phyloP scores from a whole-genome alignment of 2,888 invertebrate species.

The Metallyticus violacea region DNA sequence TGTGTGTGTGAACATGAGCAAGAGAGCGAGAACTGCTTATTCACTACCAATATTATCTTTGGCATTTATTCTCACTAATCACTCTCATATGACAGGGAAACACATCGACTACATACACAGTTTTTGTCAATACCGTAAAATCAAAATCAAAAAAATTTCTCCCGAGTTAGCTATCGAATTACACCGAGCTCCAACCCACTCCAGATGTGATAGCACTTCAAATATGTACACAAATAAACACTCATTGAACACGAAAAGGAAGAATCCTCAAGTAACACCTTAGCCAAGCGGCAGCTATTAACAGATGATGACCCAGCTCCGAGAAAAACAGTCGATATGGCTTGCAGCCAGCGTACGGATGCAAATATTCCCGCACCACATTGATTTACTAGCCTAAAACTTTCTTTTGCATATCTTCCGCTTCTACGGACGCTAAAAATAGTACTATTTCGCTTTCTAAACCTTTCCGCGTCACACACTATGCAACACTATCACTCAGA shows the following conservation, averaged over 20 bases:
- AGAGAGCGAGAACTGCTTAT: no score
- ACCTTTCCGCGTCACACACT: not conserved
- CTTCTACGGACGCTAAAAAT: not conserved
- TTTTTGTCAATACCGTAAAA: no score
- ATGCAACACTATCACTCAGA: not conserved
- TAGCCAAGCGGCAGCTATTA: not conserved
- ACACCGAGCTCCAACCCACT: not conserved
- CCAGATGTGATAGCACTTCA: no score
- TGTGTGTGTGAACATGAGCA: no score
- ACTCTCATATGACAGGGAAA: no score
- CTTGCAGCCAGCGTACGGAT: not conserved
- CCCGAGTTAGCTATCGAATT: no score
- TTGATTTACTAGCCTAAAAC: not conserved
- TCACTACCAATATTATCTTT: no score
- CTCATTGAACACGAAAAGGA: not conserved
- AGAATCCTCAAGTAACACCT: not conserved
- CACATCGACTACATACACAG: no score
- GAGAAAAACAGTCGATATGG: not conserved
- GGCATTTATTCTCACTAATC: no score
- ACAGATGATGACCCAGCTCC: not conserved
- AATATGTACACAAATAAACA: no score
- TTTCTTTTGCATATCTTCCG: not conserved
- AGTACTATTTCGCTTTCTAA: no score
- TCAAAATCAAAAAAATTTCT: no score
- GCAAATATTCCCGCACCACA: not conserved